Evolutionary conservation across 2,888 invertebrate species (phyloP).

Genomic region (Dastarcus helophoroides): DNA sequence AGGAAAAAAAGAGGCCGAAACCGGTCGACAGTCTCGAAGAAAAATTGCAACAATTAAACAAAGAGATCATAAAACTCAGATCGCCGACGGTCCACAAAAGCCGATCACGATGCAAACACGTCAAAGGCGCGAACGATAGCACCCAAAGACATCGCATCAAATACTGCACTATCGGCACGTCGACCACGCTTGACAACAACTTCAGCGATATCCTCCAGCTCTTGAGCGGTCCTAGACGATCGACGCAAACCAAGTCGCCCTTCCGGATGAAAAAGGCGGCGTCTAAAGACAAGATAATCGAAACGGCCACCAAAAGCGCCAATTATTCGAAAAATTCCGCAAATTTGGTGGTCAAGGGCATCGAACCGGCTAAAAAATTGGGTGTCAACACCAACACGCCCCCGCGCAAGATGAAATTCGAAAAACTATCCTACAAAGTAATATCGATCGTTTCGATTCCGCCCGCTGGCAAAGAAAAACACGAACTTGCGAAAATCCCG

Average conservation of each 20-base stretch:
- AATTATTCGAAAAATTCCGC: slow-evolving; percentile 2
- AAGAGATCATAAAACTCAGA: too few species aligned
- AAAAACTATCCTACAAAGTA: slow-evolving; percentile 8
- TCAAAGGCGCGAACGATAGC: too few species aligned
- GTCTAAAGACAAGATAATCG: slow-evolving; percentile 7
- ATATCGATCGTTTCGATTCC: slow-evolving; percentile 8
- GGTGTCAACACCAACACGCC: slow-evolving; percentile 3
- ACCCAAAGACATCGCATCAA: too few species aligned
- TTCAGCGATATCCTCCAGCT: slow-evolving; percentile 6
- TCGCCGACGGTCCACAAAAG: too few species aligned
- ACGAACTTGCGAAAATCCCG: neutral
- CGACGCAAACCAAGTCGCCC: slow-evolving; percentile 6
- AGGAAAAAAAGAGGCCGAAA: too few species aligned
- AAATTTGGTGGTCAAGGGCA: slow-evolving; percentile 9
- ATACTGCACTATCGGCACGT: too few species aligned
- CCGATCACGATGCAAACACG: too few species aligned
- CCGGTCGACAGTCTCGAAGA: too few species aligned
- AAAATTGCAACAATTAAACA: too few species aligned
- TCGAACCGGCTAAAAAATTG: slow-evolving; percentile 7
- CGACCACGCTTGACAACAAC: slow-evolving; percentile 9
- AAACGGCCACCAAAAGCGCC: slow-evolving; percentile 3
- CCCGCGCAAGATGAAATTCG: slow-evolving; percentile 3
- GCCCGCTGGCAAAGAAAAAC: slow-evolving; percentile 1
- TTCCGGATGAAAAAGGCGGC: slow-evolving; percentile 8
- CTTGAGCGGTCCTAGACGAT: slow-evolving; percentile 4